Evolutionary conservation across 2,113 vertebrate genomes (phyloP).

Genomic region (Thymallus thymallus): DNA sequence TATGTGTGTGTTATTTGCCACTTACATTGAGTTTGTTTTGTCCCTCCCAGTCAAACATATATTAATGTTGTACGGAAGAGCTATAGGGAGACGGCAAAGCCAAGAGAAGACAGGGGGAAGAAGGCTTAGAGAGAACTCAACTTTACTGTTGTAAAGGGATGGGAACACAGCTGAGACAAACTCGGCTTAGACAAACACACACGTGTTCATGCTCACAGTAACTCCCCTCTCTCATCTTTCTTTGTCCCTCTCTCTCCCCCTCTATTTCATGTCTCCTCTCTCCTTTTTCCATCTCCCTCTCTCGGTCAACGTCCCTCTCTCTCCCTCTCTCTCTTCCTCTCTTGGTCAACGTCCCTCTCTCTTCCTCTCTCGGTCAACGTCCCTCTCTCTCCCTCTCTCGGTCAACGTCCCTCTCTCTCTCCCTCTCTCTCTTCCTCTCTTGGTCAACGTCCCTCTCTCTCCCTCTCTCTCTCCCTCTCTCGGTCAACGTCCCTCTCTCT

Average conservation of each 20-base stretch:
- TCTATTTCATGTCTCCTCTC: conserved; percentile 7
- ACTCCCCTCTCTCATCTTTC: no score
- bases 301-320: neutral
- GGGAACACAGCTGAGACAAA: no score
- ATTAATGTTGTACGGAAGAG: conserved; percentile 6
- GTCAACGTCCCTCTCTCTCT: neutral
- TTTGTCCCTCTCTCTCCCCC: no score
- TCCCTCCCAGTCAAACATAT: conserved; percentile 17
- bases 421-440: neutral
- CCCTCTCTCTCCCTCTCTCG: conserved; percentile 10
- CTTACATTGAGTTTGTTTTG: neutral
- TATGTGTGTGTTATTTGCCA: neutral
- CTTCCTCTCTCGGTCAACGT: no score
- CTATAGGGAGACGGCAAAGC: conserved; percentile 33
- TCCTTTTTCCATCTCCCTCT: conserved; percentile 25
- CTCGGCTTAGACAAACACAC: no score
- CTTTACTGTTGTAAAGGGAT: no score
- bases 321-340: neutral
- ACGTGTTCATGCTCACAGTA: no score
- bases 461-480: no score
- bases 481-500: no score
- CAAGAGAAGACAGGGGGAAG: conserved; percentile 13
- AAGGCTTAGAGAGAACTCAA: no score
- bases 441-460: no score
- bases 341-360: neutral